A percentile compares a stretch with the other conserved stretches of the same genome.
These are phyloP conservation scores for Muntiacus reevesi DNA, from an alignment of 2,113 vertebrate genomes.

Conservation along the genomic window DNA sequence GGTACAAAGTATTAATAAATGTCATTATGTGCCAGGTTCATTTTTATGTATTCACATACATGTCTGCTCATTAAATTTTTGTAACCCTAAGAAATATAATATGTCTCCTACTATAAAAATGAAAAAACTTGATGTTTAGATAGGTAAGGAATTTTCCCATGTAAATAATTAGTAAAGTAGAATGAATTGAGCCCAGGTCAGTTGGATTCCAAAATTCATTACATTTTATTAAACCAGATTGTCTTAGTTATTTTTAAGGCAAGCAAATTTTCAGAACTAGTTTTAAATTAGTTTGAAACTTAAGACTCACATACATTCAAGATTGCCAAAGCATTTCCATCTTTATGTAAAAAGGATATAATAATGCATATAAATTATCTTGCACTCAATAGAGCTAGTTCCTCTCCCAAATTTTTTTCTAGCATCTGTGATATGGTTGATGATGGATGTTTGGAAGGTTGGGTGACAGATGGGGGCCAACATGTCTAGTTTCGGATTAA, in stretches of 20 bases:
- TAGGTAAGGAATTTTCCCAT: neutral
- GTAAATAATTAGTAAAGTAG: neutral
- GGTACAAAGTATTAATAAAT: conserved; percentile 23
- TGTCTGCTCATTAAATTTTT: neutral
- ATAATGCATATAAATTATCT: conserved; percentile 72
- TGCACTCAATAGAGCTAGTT: conserved; percentile 54
- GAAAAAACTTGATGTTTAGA: neutral
- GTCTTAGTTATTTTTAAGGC: conserved; percentile 56
- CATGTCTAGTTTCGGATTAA: conserved; percentile 61
- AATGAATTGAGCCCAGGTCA: neutral
- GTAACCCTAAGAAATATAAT: neutral
- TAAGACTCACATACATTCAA: conserved; percentile 34
- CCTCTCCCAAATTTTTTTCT: conserved; percentile 25
- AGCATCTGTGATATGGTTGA: conserved; percentile 70
- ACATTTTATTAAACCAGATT: conserved; percentile 54
- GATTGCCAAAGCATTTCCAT: conserved; percentile 69
- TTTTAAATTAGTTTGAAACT: conserved; percentile 66
- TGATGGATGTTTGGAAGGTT: conserved; percentile 67
- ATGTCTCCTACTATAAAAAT: neutral
- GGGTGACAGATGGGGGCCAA: conserved; percentile 72
- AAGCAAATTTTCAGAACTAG: conserved; percentile 61
- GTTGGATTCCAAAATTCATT: conserved; percentile 35
- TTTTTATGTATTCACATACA: neutral
- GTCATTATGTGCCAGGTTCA: neutral
- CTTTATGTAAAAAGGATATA: conserved; percentile 68